Evolutionary conservation across 1,140 invertebrate genomes (phyloP), one percentile per base, ranked within the genome.

Genomic region (Augochlora pura): DNA sequence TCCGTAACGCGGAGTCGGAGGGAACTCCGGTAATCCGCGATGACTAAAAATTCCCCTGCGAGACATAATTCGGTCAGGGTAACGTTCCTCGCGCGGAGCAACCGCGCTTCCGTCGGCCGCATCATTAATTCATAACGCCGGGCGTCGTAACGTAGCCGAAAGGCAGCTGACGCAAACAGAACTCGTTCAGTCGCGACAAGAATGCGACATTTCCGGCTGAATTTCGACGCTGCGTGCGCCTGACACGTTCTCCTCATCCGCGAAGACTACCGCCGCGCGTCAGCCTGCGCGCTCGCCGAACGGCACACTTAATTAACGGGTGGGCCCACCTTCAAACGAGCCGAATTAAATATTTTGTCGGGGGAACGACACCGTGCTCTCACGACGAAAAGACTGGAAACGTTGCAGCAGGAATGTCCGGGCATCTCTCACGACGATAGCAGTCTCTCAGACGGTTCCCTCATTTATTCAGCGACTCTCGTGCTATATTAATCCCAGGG

Each of bases 61-160:
- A 7, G 18, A n/a, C 54, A 57, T 21, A n/a, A n/a, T 57, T 57
- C 21, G 23, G 9, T 62, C 23, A 1, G 12, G 12, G 4, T 16
- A 14, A 65, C 18, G n/a, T 14, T 14, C n/a, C 9, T 27, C 39
- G n/a, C 46, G 39, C 25, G 64, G n/a, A 16, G 2, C 10, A n/a
- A 42, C 39, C 64, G 23, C 64, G 32, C n/a, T 25, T 25, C 46
- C 7, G 39, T 46, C 23, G 16, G n/a, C 46, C n/a, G 23, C 25
- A 46, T 23, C 42, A 46, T 49, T 66, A 66, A 66, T 66, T 46
- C 64, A n/a, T 66, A 23, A 66, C 7, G 64, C 64, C 39, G 64
- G 46, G 39, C 12, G 27, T 9, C 62, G 32, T 42, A 65, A 42
- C 39, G 39, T 8, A 38, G 38, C 16, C 23, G 64, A 46, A 66